A percentile compares a stretch with the other conserved stretches of the same genome.
phyloP scores from a whole-genome alignment of 2,888 invertebrate genomes.

The Empis livida region DNA sequence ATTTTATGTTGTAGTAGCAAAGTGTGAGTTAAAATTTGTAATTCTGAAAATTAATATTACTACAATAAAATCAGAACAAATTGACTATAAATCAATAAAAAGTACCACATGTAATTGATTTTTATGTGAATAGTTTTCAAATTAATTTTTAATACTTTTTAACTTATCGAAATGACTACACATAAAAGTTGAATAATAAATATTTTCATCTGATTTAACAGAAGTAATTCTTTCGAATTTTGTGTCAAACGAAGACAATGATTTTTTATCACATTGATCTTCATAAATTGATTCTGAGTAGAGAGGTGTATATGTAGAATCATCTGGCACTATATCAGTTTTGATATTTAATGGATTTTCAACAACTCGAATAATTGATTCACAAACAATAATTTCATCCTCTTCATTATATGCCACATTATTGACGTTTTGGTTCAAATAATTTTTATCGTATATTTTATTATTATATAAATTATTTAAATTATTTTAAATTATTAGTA shows the following conservation, averaged over 20 bases:
- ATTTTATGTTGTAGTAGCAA: too few species aligned
- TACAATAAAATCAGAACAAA: too few species aligned
- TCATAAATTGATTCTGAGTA: slow-evolving; percentile 8
- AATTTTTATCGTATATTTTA: neutral
- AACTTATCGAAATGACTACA: neutral
- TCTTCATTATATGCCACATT: neutral
- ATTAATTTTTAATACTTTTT: neutral
- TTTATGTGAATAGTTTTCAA: too few species aligned
- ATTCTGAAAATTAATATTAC: too few species aligned
- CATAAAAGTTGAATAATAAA: neutral
- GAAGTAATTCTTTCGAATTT: slow-evolving; percentile 8
- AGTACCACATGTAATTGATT: too few species aligned
- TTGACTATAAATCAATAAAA: too few species aligned
- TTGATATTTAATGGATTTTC: neutral
- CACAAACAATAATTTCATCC: slow-evolving; percentile 11
- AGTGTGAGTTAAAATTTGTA: too few species aligned
- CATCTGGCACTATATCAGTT: neutral
- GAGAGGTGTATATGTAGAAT: slow-evolving; percentile 10
- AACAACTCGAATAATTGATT: slow-evolving; percentile 6
- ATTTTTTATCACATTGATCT: slow-evolving; percentile 5
- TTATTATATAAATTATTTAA: neutral
- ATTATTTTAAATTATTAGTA: neutral
- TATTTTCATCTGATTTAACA: slow-evolving; percentile 4
- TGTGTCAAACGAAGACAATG: slow-evolving; percentile 7
- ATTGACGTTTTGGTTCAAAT: neutral